phyloP scores from a whole-genome alignment of 2,797 vertebrate species.

The Clamator glandarius region DNA sequence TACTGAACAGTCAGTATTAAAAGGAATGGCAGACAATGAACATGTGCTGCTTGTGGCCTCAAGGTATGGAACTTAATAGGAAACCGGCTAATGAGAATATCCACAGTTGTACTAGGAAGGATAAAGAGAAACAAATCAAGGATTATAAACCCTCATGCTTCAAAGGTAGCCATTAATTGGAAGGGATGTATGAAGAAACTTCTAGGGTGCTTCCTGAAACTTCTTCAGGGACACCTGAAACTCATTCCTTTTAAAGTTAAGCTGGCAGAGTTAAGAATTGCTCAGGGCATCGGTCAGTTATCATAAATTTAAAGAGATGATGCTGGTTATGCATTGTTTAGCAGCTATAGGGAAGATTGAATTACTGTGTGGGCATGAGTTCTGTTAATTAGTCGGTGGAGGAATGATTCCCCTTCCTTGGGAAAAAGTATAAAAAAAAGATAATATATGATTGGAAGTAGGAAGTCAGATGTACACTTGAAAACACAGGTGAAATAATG shows the following conservation, averaged over 20 bases:
- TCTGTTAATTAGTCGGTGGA: background rate
- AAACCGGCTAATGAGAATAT: slow-evolving; percentile 47
- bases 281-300: background rate
- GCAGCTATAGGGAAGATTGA: background rate
- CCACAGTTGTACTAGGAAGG: background rate
- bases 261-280: background rate
- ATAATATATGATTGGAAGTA: background rate
- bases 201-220: background rate
- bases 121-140: background rate
- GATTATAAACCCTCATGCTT: background rate
- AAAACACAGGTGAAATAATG: background rate
- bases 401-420: background rate
- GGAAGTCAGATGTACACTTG: background rate
- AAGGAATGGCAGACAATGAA: slow-evolving; percentile 28
- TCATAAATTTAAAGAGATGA: background rate
- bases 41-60: slow-evolving; percentile 26
- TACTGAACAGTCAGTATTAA: slow-evolving; percentile 33
- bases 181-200: background rate
- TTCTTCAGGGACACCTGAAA: background rate
- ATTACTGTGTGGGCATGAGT: background rate
- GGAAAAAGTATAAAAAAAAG: background rate
- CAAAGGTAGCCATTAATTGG: slow-evolving; percentile 6
- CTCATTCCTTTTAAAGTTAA: background rate
- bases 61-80: slow-evolving; percentile 32
- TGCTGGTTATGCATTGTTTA: background rate